Conservation (phyloP, 2,113 vertebrate species). For the Xiphophorus couchianus region DNA sequence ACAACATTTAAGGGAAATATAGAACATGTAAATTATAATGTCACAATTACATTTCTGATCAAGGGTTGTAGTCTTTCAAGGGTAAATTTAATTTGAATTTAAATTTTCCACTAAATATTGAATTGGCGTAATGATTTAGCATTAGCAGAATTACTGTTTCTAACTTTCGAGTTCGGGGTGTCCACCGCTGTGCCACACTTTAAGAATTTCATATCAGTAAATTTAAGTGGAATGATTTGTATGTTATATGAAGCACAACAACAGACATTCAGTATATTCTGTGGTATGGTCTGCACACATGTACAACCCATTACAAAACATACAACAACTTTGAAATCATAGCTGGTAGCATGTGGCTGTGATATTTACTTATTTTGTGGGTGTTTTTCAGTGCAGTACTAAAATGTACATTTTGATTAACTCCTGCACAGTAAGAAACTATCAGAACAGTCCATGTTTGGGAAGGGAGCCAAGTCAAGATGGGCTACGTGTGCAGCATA, state of each 20-base stretch:
- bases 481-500: constrained; percentile 2
- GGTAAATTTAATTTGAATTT: no score
- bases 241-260: neutral
- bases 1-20: no score
- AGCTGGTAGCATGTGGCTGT: constrained; percentile 15
- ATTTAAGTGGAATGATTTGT: neutral
- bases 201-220: neutral
- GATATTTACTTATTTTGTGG: constrained; percentile 9
- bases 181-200: neutral
- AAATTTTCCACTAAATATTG: no score
- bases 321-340: neutral
- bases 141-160: no score
- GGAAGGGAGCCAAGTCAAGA: constrained; percentile 21
- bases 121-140: no score
- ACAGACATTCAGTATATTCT: neutral
- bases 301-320: constrained; percentile 13
- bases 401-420: constrained; percentile 23
- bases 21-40: no score
- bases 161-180: no score
- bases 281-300: neutral
- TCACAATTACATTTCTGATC: no score
- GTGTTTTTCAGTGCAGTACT: constrained; percentile 7
- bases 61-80: no score
- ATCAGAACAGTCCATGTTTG: neutral
- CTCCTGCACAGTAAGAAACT: constrained; percentile 23